Evolutionary conservation across 2,888 invertebrate species (phyloP).

Genomic region (Gari tellinella): DNA sequence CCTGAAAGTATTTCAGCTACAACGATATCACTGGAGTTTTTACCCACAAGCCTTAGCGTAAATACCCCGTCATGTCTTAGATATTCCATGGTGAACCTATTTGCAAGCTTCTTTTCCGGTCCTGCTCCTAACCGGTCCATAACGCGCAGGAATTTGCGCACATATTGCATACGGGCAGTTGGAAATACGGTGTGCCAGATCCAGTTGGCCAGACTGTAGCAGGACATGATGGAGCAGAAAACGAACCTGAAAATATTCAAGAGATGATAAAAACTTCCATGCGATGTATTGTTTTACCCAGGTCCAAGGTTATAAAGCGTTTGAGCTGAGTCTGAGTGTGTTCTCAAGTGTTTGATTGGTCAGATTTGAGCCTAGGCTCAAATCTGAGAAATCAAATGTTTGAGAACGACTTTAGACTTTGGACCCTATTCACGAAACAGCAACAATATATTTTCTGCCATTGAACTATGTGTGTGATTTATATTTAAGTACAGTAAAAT

Average conservation of each 20-base stretch:
- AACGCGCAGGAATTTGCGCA: slow-evolving; percentile 85
- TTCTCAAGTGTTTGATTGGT: too few relatives aligned
- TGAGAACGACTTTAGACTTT: too few relatives aligned
- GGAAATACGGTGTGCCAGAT: slow-evolving; percentile 83
- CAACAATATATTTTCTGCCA: too few relatives aligned
- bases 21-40: slow-evolving; percentile 83
- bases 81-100: slow-evolving; percentile 82
- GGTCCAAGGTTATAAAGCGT: too few relatives aligned
- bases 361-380: too few relatives aligned
- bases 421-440: too few relatives aligned
- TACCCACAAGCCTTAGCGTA: slow-evolving; percentile 81
- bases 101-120: slow-evolving; percentile 82
- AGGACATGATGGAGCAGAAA: slow-evolving; percentile 79
- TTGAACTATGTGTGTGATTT: too few relatives aligned
- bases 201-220: slow-evolving; percentile 81
- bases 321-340: too few relatives aligned
- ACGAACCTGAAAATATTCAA: slow-evolving; percentile 66
- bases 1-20: slow-evolving; percentile 82
- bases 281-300: too few relatives aligned
- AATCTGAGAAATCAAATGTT: too few relatives aligned
- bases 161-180: slow-evolving; percentile 83
- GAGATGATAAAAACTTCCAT: not conserved
- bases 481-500: too few relatives aligned
- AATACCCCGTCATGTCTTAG: slow-evolving; percentile 83
- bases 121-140: slow-evolving; percentile 83